These are phyloP conservation scores for Furnarius figulus DNA, from an alignment of 2,113 vertebrate species.

Conservation along the genomic window DNA sequence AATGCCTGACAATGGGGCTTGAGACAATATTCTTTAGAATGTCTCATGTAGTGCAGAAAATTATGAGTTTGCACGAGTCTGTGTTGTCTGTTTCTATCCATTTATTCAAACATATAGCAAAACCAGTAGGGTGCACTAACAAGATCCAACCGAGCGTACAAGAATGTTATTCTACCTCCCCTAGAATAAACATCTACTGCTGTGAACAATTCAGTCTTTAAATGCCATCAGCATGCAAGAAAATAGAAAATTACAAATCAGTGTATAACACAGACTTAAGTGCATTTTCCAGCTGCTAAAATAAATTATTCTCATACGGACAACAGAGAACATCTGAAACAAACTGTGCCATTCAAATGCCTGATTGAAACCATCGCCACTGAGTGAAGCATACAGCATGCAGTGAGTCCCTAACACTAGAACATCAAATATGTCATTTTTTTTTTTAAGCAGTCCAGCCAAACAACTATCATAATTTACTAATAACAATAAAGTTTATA, in stretches of 20 bases:
- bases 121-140: neutral
- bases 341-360: neutral
- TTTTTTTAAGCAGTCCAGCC: neutral
- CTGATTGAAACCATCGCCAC: neutral
- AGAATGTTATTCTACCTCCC: neutral
- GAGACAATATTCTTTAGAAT: neutral
- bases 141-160: neutral
- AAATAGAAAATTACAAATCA: slow-evolving; percentile 15
- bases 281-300: slow-evolving; percentile 37
- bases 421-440: neutral
- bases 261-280: neutral
- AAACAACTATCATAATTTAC: neutral
- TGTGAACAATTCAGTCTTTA: slow-evolving; percentile 33
- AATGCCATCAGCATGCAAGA: slow-evolving; percentile 34
- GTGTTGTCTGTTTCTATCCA: neutral
- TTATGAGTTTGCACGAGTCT: neutral
- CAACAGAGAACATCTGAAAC: neutral
- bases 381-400: neutral
- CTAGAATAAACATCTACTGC: slow-evolving; percentile 10
- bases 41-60: neutral
- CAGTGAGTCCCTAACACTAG: neutral
- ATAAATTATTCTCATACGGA: neutral
- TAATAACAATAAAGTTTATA: neutral
- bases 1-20: neutral
- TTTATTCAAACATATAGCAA: slow-evolving; percentile 5